Evolutionary conservation across 2,113 vertebrate genomes (phyloP).

Genomic region (Protomyctophum bolini): DNA sequence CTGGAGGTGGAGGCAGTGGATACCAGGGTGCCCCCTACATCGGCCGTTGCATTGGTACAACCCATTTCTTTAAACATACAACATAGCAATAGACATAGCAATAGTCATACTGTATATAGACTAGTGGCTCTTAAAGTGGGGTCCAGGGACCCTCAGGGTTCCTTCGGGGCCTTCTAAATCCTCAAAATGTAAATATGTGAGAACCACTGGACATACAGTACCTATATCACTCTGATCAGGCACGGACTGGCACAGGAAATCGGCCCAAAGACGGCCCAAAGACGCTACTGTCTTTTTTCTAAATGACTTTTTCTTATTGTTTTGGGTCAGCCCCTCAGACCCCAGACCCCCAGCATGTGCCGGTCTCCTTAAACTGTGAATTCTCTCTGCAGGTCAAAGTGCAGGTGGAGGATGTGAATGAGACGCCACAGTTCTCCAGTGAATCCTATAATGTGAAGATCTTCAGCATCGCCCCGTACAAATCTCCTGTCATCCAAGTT

Average conservation of each 20-base stretch:
- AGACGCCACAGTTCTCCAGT: constrained; percentile 68
- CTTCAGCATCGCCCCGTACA: constrained; percentile 73
- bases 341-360: too few relatives aligned
- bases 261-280: too few relatives aligned
- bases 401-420: constrained; percentile 74
- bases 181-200: too few relatives aligned
- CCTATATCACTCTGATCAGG: not conserved
- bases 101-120: too few relatives aligned
- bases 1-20: constrained; percentile 78
- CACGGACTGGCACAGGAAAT: too few relatives aligned
- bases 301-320: too few relatives aligned
- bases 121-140: too few relatives aligned
- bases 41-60: constrained; percentile 73
- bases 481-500: constrained; percentile 67
- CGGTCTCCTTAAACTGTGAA: too few relatives aligned
- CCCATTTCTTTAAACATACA: not conserved
- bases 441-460: constrained; percentile 62
- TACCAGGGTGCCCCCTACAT: constrained; percentile 69
- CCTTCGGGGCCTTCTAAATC: not conserved
- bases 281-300: too few relatives aligned
- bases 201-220: not conserved
- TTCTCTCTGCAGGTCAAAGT: constrained; percentile 57
- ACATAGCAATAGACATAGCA: not conserved
- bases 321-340: too few relatives aligned
- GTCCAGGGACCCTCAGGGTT: not conserved